Percentiles rank a stretch among this genome's conserved stretches.
phyloP scores from a whole-genome alignment of 2,797 vertebrate genomes.

The Diglossa cyanea region DNA sequence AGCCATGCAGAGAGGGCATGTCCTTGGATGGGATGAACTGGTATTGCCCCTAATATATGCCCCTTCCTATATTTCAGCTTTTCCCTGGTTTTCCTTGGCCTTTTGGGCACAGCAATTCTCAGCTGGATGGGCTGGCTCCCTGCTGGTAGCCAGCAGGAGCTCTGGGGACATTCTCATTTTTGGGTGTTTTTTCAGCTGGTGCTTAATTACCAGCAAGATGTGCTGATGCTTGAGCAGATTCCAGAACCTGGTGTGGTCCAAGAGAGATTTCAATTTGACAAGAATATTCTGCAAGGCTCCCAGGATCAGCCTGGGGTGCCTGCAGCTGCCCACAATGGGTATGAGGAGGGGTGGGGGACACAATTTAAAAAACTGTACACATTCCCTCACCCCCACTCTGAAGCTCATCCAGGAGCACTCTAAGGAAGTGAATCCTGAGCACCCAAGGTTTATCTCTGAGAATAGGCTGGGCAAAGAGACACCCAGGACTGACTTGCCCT shows the following conservation, averaged over 20 bases:
- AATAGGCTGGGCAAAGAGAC: background rate
- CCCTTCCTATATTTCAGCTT: background rate
- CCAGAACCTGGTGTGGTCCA: background rate
- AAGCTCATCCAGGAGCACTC: background rate
- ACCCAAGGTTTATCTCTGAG: background rate
- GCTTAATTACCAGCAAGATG: background rate
- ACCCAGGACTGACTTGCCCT: background rate
- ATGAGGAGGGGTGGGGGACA: background rate
- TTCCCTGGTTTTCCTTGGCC: background rate
- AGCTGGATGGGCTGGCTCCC: background rate
- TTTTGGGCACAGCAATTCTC: background rate
- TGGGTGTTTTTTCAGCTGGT: background rate
- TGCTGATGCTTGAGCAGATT: background rate
- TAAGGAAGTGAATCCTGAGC: background rate
- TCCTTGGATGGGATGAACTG: background rate
- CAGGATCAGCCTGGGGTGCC: background rate
- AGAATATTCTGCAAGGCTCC: background rate
- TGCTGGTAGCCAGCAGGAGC: background rate
- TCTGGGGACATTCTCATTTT: background rate
- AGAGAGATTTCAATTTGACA: background rate
- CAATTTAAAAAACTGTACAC: background rate
- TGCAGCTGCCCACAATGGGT: background rate
- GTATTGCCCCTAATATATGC: background rate
- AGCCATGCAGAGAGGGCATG: background rate
- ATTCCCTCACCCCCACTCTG: background rate